These are phyloP conservation scores for Pycnonotus jocosus DNA, from an alignment of 2,113 vertebrate species.

Conservation along the genomic window DNA sequence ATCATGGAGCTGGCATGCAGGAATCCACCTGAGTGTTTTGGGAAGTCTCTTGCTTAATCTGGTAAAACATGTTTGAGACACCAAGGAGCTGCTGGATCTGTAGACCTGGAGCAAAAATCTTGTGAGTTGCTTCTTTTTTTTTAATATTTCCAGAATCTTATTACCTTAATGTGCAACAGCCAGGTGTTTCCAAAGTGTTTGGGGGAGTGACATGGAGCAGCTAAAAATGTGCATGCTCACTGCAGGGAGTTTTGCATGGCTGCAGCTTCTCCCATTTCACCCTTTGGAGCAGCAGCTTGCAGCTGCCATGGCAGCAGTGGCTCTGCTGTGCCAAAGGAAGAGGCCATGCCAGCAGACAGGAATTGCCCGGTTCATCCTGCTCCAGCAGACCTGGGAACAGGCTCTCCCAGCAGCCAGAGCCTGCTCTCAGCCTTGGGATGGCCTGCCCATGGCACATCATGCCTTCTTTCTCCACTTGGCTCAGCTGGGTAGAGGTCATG, in stretches of 20 bases:
- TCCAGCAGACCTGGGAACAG: background rate
- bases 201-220: background rate
- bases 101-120: background rate
- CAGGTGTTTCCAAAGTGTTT: background rate
- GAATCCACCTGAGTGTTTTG: background rate
- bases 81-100: background rate
- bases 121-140: background rate
- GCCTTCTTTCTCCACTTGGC: background rate
- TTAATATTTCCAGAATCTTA: background rate
- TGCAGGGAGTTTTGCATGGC: background rate
- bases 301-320: background rate
- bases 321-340: background rate
- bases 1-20: background rate
- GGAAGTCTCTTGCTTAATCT: background rate
- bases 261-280: conserved; percentile 9
- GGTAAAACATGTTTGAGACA: background rate
- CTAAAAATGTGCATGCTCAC: background rate
- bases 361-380: background rate
- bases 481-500: background rate
- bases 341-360: background rate
- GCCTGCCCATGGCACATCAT: background rate
- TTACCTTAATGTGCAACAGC: background rate
- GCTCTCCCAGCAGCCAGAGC: background rate
- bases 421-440: background rate
- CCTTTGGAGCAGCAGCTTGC: background rate